Conservation (phyloP, 2,888 invertebrate species). For the Lydus trimaculatus region DNA sequence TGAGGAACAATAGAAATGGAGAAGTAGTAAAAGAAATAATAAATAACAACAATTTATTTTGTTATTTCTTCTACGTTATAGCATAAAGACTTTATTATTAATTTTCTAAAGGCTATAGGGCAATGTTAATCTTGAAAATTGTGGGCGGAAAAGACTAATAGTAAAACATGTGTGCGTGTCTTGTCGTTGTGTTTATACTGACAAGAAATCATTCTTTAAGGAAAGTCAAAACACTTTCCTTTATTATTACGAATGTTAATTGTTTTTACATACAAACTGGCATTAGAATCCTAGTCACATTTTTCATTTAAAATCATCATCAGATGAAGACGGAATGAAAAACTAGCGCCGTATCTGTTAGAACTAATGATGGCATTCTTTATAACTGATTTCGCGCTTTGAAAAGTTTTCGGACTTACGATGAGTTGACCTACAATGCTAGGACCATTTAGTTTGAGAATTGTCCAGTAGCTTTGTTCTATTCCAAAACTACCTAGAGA, state of each 20-base stretch:
- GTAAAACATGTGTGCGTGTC: constrained; percentile 10
- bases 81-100: constrained; percentile 9
- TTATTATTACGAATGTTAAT: neutral
- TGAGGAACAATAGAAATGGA: neutral
- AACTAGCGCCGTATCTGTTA: no score
- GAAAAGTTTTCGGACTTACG: no score
- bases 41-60: neutral
- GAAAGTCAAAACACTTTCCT: neutral
- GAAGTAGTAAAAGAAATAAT: neutral
- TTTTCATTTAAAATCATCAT: no score
- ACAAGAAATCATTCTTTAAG: neutral
- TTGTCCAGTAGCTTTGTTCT: no score
- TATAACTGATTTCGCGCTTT: no score
- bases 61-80: constrained; percentile 3
- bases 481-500: no score
- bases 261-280: neutral
- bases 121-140: constrained; percentile 11
- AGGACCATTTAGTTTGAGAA: no score
- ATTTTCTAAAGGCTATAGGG: constrained; percentile 10
- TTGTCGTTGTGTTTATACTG: constrained; percentile 11
- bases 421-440: no score
- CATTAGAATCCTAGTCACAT: no score
- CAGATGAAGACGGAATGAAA: no score
- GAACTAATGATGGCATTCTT: no score
- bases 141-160: constrained; percentile 16